phyloP scores from a whole-genome alignment of 2,888 invertebrate species.

The Ophonus ardosiacus region DNA sequence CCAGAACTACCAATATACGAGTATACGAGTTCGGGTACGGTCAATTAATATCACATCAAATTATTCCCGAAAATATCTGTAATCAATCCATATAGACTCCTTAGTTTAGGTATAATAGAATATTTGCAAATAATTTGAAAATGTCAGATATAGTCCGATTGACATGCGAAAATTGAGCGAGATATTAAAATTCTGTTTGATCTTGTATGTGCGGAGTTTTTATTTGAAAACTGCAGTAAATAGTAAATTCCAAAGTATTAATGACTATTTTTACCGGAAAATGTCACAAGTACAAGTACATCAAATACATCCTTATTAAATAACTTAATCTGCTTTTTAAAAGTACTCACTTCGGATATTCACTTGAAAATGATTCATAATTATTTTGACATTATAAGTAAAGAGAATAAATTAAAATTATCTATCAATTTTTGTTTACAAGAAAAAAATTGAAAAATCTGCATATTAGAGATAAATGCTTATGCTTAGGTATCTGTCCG shows the following conservation, averaged over 20 bases:
- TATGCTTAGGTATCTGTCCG: background rate
- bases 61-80: no score
- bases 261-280: constrained; percentile 3
- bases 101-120: background rate
- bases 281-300: background rate
- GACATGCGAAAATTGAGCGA: constrained; percentile 27
- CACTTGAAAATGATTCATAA: background rate
- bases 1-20: no score
- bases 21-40: no score
- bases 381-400: background rate
- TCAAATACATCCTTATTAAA: constrained; percentile 20
- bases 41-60: no score
- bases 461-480: constrained; percentile 25
- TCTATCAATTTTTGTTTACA: constrained; percentile 11
- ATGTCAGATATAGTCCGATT: constrained; percentile 12
- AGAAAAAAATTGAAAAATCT: constrained; percentile 12
- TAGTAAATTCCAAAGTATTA: constrained; percentile 27
- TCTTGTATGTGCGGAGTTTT: background rate
- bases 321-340: background rate
- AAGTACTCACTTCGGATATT: background rate
- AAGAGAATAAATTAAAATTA: constrained; percentile 9
- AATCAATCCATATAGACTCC: no score
- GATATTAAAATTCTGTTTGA: constrained; percentile 36
- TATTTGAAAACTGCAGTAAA: background rate
- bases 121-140: constrained; percentile 13